Conservation (phyloP, 1,140 invertebrate genomes). For the Gryllus bimaculatus region DNA sequence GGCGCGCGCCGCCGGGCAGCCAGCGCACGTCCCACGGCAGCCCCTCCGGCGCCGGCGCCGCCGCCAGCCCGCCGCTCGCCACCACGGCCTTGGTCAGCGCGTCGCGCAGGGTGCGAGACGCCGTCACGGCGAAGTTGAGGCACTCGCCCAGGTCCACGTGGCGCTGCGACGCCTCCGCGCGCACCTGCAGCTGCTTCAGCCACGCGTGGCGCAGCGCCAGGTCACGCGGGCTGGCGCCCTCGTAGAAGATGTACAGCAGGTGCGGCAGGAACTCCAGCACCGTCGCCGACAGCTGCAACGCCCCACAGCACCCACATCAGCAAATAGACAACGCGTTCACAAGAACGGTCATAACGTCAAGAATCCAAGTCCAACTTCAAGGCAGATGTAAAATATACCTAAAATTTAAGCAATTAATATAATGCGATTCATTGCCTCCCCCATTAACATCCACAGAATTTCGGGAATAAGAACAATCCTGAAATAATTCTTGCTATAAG, state of each 20-base stretch:
- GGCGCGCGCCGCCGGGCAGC: conserved; percentile 24
- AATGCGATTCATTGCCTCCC: too few relatives aligned
- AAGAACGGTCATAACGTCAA: too few relatives aligned
- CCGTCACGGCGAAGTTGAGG: neutral
- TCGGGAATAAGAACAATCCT: too few relatives aligned
- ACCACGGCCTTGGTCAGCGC: neutral
- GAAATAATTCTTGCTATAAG: too few relatives aligned
- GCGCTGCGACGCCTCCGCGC: neutral
- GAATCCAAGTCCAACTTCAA: too few relatives aligned
- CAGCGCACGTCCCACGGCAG: conserved; percentile 25
- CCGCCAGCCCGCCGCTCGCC: neutral
- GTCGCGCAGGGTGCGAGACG: neutral
- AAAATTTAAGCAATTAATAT: too few relatives aligned
- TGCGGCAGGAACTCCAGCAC: neutral
- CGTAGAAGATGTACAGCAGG: conserved; percentile 18
- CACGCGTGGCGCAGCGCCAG: conserved; percentile 14
- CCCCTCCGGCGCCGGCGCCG: neutral
- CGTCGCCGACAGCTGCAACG: conserved; percentile 8
- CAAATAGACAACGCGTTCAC: too few relatives aligned
- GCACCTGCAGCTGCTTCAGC: neutral
- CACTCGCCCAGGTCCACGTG: conserved; percentile 12
- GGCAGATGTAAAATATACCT: too few relatives aligned
- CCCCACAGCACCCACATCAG: too few relatives aligned
- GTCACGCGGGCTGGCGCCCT: conserved; percentile 15
- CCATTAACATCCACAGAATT: too few relatives aligned